Percentiles rank a stretch among this genome's conserved stretches.
Conservation (phyloP, 2,797 vertebrate species). For the Perodicticus potto region DNA sequence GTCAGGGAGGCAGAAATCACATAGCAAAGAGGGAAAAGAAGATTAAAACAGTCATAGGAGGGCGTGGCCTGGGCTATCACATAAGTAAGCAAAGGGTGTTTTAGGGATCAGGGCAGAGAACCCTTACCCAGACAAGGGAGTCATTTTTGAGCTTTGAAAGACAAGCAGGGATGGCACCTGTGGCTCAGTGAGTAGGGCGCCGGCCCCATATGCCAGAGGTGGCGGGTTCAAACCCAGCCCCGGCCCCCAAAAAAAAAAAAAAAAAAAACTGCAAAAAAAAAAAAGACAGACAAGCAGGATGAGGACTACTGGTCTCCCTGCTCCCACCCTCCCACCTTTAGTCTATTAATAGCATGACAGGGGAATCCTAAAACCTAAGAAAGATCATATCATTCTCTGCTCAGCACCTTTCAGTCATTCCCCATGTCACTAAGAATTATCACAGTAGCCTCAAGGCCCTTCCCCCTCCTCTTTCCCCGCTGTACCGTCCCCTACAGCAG, state of each 20-base stretch:
- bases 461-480: background rate
- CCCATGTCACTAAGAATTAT: background rate
- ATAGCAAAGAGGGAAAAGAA: background rate
- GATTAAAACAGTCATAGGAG: background rate
- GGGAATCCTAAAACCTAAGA: background rate
- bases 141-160: background rate
- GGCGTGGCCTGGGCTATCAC: background rate
- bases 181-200: too few relatives aligned
- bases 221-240: too few relatives aligned
- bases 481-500: background rate
- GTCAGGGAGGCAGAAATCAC: background rate
- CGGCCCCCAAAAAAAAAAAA: too few relatives aligned
- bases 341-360: background rate
- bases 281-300: background rate
- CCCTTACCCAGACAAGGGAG: background rate
- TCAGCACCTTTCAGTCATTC: background rate
- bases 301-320: background rate
- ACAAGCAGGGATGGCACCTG: too few relatives aligned
- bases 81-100: background rate
- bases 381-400: background rate
- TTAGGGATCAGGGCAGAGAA: background rate
- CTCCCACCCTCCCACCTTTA: background rate
- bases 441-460: background rate
- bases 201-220: too few relatives aligned
- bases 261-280: too few relatives aligned